These are phyloP conservation scores for Hemistola chrysoprasaria DNA, from an alignment of 2,888 invertebrate species.

Conservation along the genomic window DNA sequence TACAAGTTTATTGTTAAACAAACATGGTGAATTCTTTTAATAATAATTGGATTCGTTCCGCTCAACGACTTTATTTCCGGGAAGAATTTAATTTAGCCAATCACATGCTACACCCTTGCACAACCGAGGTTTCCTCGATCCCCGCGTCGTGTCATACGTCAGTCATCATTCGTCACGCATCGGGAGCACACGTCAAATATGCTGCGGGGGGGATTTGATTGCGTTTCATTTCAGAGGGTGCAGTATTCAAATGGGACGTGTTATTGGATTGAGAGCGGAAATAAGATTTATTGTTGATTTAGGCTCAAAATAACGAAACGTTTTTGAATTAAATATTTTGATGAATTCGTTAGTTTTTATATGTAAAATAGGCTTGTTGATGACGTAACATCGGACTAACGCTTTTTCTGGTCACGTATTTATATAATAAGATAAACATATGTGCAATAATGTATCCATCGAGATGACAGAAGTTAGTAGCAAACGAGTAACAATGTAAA, in stretches of 20 bases:
- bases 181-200: slow-evolving; percentile 52
- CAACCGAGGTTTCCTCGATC: slow-evolving; percentile 45
- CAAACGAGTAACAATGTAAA: background rate
- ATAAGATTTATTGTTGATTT: slow-evolving; percentile 17
- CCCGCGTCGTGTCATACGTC: slow-evolving; percentile 53
- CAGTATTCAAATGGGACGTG: slow-evolving; percentile 42
- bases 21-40: background rate
- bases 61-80: slow-evolving; percentile 33
- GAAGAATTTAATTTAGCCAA: slow-evolving; percentile 54
- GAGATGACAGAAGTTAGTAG: no score
- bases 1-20: no score
- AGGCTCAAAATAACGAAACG: no score
- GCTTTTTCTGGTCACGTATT: no score
- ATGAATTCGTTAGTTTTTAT: no score
- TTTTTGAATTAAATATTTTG: no score
- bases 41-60: slow-evolving; percentile 16
- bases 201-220: slow-evolving; percentile 50
- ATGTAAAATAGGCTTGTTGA: no score
- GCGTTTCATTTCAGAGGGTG: slow-evolving; percentile 46
- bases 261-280: slow-evolving; percentile 36
- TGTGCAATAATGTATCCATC: no score
- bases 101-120: slow-evolving; percentile 29
- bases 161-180: slow-evolving; percentile 73
- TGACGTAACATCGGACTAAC: no score
- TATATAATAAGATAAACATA: no score